Evolutionary conservation across 1,140 invertebrate genomes (phyloP).

Genomic region (Lamellibrachia luymesi): DNA sequence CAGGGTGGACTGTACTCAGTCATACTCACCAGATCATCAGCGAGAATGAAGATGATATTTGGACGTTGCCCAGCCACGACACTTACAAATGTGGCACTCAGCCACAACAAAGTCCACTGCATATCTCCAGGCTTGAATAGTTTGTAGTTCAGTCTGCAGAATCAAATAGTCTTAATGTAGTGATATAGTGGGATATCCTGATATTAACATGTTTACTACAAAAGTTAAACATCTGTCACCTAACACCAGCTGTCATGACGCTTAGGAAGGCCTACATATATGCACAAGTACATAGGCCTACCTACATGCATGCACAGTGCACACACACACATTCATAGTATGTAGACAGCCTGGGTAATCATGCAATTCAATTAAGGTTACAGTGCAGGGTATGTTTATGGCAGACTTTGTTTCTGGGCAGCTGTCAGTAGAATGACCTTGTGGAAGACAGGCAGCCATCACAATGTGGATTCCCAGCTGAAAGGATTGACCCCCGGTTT

Average conservation of each 20-base stretch:
- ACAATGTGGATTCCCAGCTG: too few species aligned
- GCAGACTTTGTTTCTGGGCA: not conserved
- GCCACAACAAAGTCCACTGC: not conserved
- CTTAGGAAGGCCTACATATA: too few species aligned
- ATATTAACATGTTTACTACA: not conserved
- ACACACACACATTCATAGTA: not conserved
- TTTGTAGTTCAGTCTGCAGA: not conserved
- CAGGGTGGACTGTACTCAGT: not conserved
- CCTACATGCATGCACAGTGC: too few species aligned
- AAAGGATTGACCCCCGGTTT: too few species aligned
- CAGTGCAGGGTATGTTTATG: not conserved
- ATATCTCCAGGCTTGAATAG: not conserved
- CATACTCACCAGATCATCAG: conserved; percentile 48
- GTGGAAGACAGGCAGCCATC: not conserved
- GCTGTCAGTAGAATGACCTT: not conserved
- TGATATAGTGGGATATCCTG: too few species aligned
- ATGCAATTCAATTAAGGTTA: not conserved
- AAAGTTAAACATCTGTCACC: not conserved
- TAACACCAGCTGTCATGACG: not conserved
- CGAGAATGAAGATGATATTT: conserved; percentile 48
- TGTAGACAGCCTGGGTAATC: too few species aligned
- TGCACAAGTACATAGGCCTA: too few species aligned
- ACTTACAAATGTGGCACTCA: not conserved
- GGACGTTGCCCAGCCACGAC: conserved; percentile 29
- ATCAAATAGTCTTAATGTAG: not conserved